phyloP scores from a whole-genome alignment of 2,113 vertebrate genomes.

The Gorsachius goisagi region DNA sequence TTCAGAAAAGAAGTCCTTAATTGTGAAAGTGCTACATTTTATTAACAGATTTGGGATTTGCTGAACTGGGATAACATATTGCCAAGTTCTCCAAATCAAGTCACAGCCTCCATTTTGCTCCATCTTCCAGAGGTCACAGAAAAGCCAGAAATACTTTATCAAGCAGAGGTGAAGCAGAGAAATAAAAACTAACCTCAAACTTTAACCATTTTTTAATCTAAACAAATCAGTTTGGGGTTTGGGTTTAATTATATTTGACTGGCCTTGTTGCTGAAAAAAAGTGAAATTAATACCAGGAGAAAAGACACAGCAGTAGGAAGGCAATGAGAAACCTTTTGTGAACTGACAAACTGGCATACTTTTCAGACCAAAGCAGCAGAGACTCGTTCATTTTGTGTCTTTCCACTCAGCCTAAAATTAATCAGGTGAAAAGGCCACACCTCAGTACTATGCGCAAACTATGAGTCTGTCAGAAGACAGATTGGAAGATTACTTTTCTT shows the following conservation, averaged over 20 bases:
- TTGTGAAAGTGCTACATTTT: not conserved
- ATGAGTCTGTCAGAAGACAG: not conserved
- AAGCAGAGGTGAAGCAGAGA: not conserved
- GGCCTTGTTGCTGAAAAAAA: not conserved
- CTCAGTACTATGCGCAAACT: not conserved
- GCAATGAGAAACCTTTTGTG: not conserved
- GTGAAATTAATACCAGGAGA: not conserved
- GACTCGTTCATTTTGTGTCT: not conserved
- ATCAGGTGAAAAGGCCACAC: not conserved
- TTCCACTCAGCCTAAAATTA: not conserved
- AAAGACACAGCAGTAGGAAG: not conserved
- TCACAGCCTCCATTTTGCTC: not conserved
- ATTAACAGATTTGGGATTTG: not conserved
- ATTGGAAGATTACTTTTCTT: not conserved
- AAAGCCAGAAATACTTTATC: not conserved
- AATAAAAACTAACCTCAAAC: not conserved
- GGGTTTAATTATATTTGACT: not conserved
- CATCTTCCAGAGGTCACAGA: not conserved
- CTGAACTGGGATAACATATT: not conserved
- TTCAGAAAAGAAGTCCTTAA: not conserved
- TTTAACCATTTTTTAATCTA: not conserved
- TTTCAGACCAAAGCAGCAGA: not conserved
- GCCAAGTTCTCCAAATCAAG: not conserved
- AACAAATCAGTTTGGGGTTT: not conserved
- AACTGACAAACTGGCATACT: not conserved